Percentiles rank a stretch among this genome's conserved stretches.
Evolutionary conservation across 1,140 invertebrate genomes (phyloP).

Genomic region (Phenacoccus solenopsis): DNA sequence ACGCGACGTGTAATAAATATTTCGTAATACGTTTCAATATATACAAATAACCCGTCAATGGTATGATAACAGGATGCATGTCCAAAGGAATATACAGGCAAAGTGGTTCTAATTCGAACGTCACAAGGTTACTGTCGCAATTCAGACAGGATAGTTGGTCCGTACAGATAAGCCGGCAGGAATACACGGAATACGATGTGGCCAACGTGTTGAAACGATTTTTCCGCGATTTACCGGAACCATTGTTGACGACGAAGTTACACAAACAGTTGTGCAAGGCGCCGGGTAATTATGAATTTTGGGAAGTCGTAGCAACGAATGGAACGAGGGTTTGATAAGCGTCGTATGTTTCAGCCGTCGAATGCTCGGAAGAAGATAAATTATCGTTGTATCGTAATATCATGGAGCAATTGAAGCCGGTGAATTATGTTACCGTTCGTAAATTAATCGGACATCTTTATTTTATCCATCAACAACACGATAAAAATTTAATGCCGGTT

Average conservation of each 20-base stretch:
- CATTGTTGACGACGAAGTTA: slow-evolving; percentile 45
- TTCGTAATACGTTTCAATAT: too few species aligned
- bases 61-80: slow-evolving; percentile 53
- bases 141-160: slow-evolving; percentile 70
- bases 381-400: slow-evolving; percentile 39
- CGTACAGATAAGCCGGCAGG: slow-evolving; percentile 57
- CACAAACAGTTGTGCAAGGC: slow-evolving; percentile 40
- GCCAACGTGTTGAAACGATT: slow-evolving; percentile 72
- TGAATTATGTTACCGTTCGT: slow-evolving; percentile 58
- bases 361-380: slow-evolving; percentile 27
- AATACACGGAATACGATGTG: slow-evolving; percentile 73
- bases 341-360: slow-evolving; percentile 25
- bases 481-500: slow-evolving; percentile 62
- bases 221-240: slow-evolving; percentile 62
- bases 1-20: too few species aligned
- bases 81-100: slow-evolving; percentile 75
- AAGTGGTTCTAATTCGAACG: slow-evolving; percentile 59
- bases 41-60: too few species aligned
- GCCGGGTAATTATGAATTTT: slow-evolving; percentile 21
- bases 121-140: slow-evolving; percentile 54
- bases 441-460: slow-evolving; percentile 65
- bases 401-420: slow-evolving; percentile 46
- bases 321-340: too few species aligned
- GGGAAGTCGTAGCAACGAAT: too few species aligned
- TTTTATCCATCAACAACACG: slow-evolving; percentile 57